These are phyloP conservation scores for Hypomecis atomaria DNA, from an alignment of 2,888 invertebrate genomes.

Conservation along the genomic window DNA sequence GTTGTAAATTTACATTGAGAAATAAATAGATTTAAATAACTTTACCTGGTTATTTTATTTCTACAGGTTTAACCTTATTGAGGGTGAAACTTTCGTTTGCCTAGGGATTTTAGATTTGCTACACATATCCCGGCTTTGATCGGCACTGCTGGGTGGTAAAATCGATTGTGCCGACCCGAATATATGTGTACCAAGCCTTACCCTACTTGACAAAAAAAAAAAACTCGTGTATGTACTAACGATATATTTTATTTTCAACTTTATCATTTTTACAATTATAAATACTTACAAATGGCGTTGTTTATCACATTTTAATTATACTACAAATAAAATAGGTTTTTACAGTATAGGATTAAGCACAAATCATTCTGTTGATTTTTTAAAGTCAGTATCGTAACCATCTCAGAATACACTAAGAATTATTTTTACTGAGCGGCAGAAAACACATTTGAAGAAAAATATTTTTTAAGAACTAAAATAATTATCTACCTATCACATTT, in stretches of 20 bases:
- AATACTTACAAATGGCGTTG: slow-evolving; percentile 76
- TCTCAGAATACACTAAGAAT: no score
- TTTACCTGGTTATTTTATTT: slow-evolving; percentile 25
- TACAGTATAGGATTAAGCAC: slow-evolving; percentile 14
- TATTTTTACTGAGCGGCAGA: no score
- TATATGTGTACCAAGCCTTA: not conserved
- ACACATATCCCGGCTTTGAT: no score
- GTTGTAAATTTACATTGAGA: slow-evolving; percentile 48
- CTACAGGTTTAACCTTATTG: not conserved
- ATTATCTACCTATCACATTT: slow-evolving; percentile 19
- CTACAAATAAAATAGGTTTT: slow-evolving; percentile 19
- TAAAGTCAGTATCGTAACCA: no score
- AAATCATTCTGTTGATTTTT: not conserved
- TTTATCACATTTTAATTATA: slow-evolving; percentile 69
- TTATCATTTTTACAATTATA: slow-evolving; percentile 53
- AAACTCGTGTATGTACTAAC: slow-evolving; percentile 17
- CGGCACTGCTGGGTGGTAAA: no score
- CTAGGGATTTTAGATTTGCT: no score
- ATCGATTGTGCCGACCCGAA: no score
- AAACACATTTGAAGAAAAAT: not conserved
- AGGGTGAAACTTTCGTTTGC: no score
- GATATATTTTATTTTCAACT: slow-evolving; percentile 50
- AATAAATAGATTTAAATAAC: slow-evolving; percentile 52
- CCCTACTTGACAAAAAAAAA: not conserved
- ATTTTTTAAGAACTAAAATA: not conserved